A percentile compares a stretch with the other conserved stretches of the same genome.
Evolutionary conservation across 2,113 vertebrate species (phyloP).

Genomic region (Puma concolor): DNA sequence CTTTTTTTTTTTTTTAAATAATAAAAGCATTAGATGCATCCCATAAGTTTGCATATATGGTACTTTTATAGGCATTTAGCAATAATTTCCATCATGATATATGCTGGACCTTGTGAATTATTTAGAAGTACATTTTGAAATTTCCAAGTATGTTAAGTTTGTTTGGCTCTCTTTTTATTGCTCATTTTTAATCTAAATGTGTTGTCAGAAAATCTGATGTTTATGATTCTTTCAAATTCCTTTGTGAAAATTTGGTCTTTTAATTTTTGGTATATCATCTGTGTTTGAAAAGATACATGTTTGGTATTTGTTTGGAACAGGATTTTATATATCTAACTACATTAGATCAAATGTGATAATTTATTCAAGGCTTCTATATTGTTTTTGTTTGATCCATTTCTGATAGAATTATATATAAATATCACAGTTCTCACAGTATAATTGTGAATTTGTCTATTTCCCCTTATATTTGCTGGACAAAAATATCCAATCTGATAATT

Average conservation of each 20-base stretch:
- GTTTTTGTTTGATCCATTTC: not conserved
- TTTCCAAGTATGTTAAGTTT: not conserved
- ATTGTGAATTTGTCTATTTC: not conserved
- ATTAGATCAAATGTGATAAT: not conserved
- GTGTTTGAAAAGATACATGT: not conserved
- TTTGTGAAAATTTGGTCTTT: not conserved
- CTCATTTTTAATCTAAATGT: slow-evolving; percentile 29
- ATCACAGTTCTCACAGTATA: not conserved
- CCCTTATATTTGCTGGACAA: not conserved
- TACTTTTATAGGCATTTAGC: not conserved
- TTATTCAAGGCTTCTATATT: not conserved
- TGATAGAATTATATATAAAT: not conserved
- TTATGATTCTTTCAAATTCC: not conserved
- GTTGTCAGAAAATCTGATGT: not conserved
- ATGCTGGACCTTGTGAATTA: not conserved
- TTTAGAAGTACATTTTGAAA: not conserved
- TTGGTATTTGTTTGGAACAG: not conserved
- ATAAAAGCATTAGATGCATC: not conserved
- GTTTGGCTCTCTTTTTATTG: not conserved
- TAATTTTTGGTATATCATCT: not conserved
- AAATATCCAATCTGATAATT: not conserved
- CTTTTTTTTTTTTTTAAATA: not conserved
- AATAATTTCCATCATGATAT: not conserved
- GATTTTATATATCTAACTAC: not conserved
- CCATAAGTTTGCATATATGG: not conserved